These are phyloP conservation scores for Grus americana DNA, from an alignment of 2,113 vertebrate species.

Conservation along the genomic window DNA sequence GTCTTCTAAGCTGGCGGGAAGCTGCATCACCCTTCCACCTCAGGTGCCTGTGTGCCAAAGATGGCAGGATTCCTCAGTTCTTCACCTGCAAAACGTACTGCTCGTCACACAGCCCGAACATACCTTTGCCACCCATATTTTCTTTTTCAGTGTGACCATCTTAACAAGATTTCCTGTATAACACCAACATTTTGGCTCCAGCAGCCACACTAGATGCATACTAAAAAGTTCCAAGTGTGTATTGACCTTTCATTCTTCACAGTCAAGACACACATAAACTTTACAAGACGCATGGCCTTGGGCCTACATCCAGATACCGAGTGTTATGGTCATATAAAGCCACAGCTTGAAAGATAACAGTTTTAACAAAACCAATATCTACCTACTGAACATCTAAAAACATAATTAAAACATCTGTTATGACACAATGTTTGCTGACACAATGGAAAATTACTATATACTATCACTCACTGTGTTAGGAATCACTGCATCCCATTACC, in stretches of 20 bases:
- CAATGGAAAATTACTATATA: background rate
- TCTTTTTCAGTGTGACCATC: background rate
- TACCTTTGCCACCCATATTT: background rate
- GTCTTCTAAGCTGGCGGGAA: background rate
- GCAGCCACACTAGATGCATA: background rate
- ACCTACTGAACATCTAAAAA: background rate
- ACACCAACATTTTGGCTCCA: background rate
- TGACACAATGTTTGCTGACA: conserved; percentile 5
- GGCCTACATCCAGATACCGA: background rate
- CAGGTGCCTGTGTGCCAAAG: background rate
- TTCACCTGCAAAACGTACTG: fast-evolving
- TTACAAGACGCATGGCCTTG: background rate
- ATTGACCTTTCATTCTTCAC: background rate
- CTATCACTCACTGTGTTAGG: background rate
- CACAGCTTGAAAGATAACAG: background rate
- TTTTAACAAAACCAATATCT: background rate
- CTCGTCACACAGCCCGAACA: fast-evolving
- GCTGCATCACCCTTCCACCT: background rate
- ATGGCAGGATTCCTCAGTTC: background rate
- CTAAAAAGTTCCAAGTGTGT: background rate
- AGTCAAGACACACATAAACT: background rate
- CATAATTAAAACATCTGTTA: conserved; percentile 12
- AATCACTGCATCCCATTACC: background rate
- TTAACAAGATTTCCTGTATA: background rate
- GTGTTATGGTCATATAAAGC: background rate